phyloP scores from a whole-genome alignment of 2,888 invertebrate genomes.

The Agriopis leucophaearia region DNA sequence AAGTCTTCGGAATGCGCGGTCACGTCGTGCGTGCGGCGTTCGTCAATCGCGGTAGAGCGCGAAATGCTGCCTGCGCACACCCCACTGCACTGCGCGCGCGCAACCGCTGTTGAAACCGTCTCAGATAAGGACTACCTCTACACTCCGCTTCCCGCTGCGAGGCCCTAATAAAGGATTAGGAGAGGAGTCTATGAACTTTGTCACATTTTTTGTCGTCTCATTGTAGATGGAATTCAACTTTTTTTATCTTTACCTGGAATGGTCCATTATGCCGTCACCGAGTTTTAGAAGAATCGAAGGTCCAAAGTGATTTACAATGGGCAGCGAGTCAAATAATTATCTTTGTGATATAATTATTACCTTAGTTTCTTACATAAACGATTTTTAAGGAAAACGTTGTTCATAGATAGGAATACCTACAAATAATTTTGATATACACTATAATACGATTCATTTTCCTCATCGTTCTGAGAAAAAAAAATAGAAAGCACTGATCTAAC shows the following conservation, averaged over 20 bases:
- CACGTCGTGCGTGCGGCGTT: constrained; percentile 65
- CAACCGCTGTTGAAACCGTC: constrained; percentile 67
- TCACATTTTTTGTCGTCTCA: constrained; percentile 64
- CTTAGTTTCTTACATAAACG: constrained; percentile 17
- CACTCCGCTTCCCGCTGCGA: constrained; percentile 67
- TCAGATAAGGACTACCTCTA: constrained; percentile 72
- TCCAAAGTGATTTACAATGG: constrained; percentile 42
- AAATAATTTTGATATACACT: too few species aligned
- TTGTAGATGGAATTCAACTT: constrained; percentile 61
- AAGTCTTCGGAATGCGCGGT: constrained; percentile 69
- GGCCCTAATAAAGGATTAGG: constrained; percentile 67
- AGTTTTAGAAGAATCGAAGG: constrained; percentile 24
- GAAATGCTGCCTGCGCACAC: constrained; percentile 64
- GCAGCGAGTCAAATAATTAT: constrained; percentile 31
- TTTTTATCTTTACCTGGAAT: constrained; percentile 53
- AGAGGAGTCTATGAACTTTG: constrained; percentile 73
- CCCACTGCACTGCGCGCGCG: constrained; percentile 66
- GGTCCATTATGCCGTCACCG: constrained; percentile 47
- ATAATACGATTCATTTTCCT: too few species aligned
- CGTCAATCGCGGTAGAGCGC: constrained; percentile 69
- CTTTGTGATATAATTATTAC: constrained; percentile 29
- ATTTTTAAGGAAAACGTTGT: neutral
- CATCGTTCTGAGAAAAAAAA: too few species aligned
- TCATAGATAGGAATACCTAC: neutral
- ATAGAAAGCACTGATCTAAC: too few species aligned